Conservation (phyloP, 2,888 invertebrate species). For the Drosophila mettleri region DNA sequence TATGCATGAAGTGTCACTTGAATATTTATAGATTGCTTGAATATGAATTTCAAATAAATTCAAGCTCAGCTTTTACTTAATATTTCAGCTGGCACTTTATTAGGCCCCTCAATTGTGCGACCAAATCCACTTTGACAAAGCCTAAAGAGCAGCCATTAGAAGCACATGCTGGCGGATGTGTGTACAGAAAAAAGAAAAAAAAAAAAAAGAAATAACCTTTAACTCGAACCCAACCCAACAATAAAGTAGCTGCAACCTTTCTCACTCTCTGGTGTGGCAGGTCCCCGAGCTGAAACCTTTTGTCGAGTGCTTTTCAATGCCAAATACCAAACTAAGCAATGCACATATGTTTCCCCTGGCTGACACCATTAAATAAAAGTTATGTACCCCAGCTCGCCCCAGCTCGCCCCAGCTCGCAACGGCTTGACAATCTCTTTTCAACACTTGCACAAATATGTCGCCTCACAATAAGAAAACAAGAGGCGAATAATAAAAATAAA, state of each 20-base stretch:
- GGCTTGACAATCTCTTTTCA: slow-evolving; percentile 51
- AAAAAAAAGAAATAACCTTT: not conserved
- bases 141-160: slow-evolving; percentile 48
- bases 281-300: slow-evolving; percentile 51
- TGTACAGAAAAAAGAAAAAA: slow-evolving; percentile 9
- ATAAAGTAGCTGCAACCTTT: slow-evolving; percentile 55
- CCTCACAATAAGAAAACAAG: slow-evolving; percentile 22
- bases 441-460: slow-evolving; percentile 66
- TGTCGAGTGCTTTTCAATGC: slow-evolving; percentile 67
- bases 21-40: too few species aligned
- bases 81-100: slow-evolving; percentile 7
- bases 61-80: slow-evolving; percentile 9
- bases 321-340: slow-evolving; percentile 52
- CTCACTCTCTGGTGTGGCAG: slow-evolving; percentile 23
- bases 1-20: not conserved
- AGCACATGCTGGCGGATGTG: slow-evolving; percentile 53
- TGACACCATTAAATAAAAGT: slow-evolving; percentile 73
- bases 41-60: too few species aligned
- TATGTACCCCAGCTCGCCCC: slow-evolving; percentile 33
- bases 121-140: slow-evolving; percentile 27
- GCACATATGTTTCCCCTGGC: slow-evolving; percentile 58
- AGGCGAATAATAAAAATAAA: slow-evolving; percentile 18
- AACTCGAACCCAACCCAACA: slow-evolving; percentile 1
- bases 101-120: slow-evolving; percentile 33
- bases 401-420: not conserved